Percentiles rank a stretch among this genome's conserved stretches.
Evolutionary conservation across 2,888 invertebrate genomes (phyloP).

Genomic region (Lacanobia oleracea): DNA sequence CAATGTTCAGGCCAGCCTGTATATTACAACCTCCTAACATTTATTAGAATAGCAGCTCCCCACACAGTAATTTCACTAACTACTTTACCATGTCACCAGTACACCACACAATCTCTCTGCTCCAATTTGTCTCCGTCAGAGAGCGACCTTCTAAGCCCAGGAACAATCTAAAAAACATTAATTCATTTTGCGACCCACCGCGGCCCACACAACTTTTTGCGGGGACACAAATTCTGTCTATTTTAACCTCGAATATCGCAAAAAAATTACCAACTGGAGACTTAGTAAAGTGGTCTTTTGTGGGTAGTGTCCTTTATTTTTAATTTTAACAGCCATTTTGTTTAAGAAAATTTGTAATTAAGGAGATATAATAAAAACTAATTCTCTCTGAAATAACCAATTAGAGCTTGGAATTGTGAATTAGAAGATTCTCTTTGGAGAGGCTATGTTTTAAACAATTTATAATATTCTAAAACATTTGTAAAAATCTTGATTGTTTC

Average conservation of each 20-base stretch:
- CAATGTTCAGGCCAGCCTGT: too few species aligned
- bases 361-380: slow-evolving; percentile 46
- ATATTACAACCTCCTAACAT: too few species aligned
- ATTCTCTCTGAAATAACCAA: slow-evolving; percentile 50
- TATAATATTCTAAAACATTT: too few species aligned
- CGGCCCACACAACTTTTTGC: slow-evolving; percentile 30
- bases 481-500: too few species aligned
- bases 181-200: slow-evolving; percentile 38
- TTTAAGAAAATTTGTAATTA: slow-evolving; percentile 44
- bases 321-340: slow-evolving; percentile 23
- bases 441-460: neutral
- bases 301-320: slow-evolving; percentile 28
- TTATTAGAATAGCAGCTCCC: too few species aligned
- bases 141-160: slow-evolving; percentile 12
- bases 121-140: slow-evolving; percentile 41
- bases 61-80: neutral
- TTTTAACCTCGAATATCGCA: slow-evolving; percentile 7
- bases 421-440: slow-evolving; percentile 28
- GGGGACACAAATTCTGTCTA: slow-evolving; percentile 22
- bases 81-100: slow-evolving; percentile 2
- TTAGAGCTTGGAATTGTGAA: slow-evolving; percentile 33
- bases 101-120: neutral
- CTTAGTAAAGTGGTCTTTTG: slow-evolving; percentile 18
- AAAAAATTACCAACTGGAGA: slow-evolving; percentile 12
- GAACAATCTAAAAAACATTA: slow-evolving; percentile 52